A percentile compares a stretch with the other conserved stretches of the same genome.
These are phyloP conservation scores for Masnerella sp. DNA, from an alignment of 2,888 invertebrate species.

Conservation along the genomic window DNA sequence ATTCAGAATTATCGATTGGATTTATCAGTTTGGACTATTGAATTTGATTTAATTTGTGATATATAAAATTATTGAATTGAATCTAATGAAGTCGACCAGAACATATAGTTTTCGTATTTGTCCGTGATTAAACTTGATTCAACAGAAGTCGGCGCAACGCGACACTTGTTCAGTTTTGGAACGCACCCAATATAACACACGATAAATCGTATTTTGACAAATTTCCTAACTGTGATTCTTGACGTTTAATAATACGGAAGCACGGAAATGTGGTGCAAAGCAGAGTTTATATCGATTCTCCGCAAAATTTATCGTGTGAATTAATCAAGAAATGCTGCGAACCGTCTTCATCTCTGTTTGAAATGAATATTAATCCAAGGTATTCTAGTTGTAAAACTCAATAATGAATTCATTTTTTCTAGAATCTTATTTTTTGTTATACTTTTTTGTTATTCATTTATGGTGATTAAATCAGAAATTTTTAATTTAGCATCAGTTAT, in stretches of 20 bases:
- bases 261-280: conserved; percentile 13
- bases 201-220: conserved; percentile 38
- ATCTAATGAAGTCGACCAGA: conserved; percentile 12
- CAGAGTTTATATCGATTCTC: conserved; percentile 9
- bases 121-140: conserved; percentile 11
- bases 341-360: background rate
- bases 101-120: conserved; percentile 16
- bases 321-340: background rate
- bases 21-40: too few relatives aligned
- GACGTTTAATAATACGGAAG: conserved; percentile 30
- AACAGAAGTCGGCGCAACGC: conserved; percentile 2
- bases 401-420: too few relatives aligned
- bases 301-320: conserved; percentile 11
- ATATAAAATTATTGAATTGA: background rate
- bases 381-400: background rate
- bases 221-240: conserved; percentile 32
- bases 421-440: too few relatives aligned
- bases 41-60: too few relatives aligned
- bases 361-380: background rate
- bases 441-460: too few relatives aligned
- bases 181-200: conserved; percentile 34
- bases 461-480: too few relatives aligned
- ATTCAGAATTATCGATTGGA: too few relatives aligned
- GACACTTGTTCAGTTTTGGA: conserved; percentile 21
- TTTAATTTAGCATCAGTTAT: too few relatives aligned